These are phyloP conservation scores for Hyposmocoma kahamanoa DNA, from an alignment of 1,140 invertebrate genomes.

Conservation along the genomic window DNA sequence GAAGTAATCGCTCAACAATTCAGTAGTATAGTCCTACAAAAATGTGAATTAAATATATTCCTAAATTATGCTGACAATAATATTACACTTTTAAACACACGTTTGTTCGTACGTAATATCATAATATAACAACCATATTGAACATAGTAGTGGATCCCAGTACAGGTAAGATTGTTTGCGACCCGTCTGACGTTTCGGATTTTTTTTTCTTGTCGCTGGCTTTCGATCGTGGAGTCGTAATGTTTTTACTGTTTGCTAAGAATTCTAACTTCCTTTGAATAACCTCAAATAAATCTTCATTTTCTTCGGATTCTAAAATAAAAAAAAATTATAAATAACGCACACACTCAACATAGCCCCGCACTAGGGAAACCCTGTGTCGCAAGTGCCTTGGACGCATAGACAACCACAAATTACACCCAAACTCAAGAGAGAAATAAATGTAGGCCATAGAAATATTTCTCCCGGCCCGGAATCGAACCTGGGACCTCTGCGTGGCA, in stretches of 20 bases:
- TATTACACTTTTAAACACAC: neutral
- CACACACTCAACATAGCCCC: too few species aligned
- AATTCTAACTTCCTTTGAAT: slow-evolving; percentile 45
- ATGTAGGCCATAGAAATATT: too few species aligned
- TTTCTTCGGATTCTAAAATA: too few species aligned
- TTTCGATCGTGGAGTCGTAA: slow-evolving; percentile 48
- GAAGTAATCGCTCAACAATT: slow-evolving; percentile 47
- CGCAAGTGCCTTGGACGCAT: too few species aligned
- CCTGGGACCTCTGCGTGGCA: too few species aligned
- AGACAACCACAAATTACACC: too few species aligned
- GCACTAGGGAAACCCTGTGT: too few species aligned
- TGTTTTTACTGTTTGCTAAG: slow-evolving; percentile 40
- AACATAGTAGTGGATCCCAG: slow-evolving; percentile 10
- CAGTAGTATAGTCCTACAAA: slow-evolving; percentile 48
- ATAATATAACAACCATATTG: neutral
- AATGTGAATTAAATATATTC: too few species aligned
- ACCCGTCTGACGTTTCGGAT: neutral
- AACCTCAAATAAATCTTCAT: slow-evolving; percentile 45
- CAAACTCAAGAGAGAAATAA: too few species aligned
- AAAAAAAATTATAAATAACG: too few species aligned
- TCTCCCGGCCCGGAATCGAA: too few species aligned
- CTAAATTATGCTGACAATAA: neutral
- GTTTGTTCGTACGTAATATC: neutral
- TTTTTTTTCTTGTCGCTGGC: slow-evolving; percentile 53
- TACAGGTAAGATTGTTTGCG: neutral